Conservation (phyloP, 2,113 vertebrate species). For the Syrmaticus mikado region DNA sequence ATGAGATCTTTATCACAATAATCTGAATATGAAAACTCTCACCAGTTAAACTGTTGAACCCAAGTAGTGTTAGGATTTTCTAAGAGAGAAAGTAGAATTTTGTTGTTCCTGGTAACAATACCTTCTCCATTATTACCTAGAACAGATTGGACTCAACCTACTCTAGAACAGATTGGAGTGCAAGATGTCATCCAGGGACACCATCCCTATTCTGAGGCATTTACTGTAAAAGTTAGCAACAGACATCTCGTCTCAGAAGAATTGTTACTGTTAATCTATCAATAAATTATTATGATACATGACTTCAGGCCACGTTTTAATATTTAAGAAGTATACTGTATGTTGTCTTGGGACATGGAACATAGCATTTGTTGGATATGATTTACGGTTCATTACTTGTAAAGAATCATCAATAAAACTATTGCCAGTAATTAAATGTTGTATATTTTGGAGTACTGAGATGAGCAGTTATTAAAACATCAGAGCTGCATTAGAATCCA, state of each 20-base stretch:
- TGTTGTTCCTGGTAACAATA: background rate
- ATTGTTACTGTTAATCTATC: background rate
- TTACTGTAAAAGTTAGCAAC: background rate
- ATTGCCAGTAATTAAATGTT: background rate
- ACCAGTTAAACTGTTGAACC: background rate
- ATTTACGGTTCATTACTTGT: background rate
- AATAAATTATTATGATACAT: background rate
- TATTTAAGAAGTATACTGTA: background rate
- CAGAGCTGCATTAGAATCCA: background rate
- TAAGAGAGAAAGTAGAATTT: background rate
- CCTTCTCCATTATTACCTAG: too few species aligned
- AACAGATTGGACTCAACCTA: background rate
- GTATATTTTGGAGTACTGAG: background rate
- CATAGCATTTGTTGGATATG: background rate
- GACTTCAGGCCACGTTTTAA: background rate
- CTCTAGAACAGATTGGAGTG: background rate
- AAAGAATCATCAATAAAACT: background rate
- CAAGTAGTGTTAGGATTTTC: background rate
- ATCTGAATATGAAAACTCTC: background rate
- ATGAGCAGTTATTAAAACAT: slow-evolving; percentile 16
- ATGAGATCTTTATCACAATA: background rate
- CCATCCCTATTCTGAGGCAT: background rate
- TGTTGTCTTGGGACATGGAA: background rate
- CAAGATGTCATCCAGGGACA: background rate
- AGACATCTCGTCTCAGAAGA: background rate